Conservation (phyloP, 2,888 invertebrate genomes). For the Bombylius major region DNA sequence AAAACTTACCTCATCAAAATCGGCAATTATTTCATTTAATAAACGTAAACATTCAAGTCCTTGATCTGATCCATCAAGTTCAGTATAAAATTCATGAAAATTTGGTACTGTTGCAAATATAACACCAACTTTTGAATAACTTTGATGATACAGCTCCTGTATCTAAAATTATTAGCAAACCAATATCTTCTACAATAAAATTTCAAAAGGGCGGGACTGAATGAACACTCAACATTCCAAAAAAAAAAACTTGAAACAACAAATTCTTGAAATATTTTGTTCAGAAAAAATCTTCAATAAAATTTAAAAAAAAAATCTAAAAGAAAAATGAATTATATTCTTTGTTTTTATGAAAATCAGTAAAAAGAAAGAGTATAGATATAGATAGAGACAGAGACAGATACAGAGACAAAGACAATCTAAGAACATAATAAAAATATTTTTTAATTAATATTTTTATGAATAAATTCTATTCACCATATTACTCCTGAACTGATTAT, state of each 20-base stretch:
- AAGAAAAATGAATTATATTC: no score
- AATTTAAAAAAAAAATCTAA: no score
- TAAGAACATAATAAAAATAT: background rate
- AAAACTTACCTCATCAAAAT: constrained; percentile 71
- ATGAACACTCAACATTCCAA: background rate
- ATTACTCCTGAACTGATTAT: constrained; percentile 77
- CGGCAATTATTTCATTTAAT: constrained; percentile 84
- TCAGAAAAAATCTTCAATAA: no score
- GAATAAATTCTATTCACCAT: constrained; percentile 46
- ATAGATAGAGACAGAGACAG: background rate
- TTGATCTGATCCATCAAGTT: constrained; percentile 83
- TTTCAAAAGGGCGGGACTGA: constrained; percentile 14
- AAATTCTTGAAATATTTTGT: no score
- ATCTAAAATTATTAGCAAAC: constrained; percentile 36
- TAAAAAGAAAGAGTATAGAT: background rate
- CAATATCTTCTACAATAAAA: constrained; percentile 22
- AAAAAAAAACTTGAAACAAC: no score
- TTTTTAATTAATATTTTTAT: background rate
- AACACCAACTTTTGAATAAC: constrained; percentile 80
- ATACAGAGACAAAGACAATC: background rate
- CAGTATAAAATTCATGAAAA: constrained; percentile 89
- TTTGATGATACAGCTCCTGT: constrained; percentile 86
- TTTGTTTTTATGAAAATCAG: no score
- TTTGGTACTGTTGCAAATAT: constrained; percentile 88
- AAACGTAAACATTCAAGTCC: constrained; percentile 79